A percentile compares a stretch with the other conserved stretches of the same genome.
phyloP scores from a whole-genome alignment of 2,797 vertebrate species.

The Lutjanus argentimaculatus region DNA sequence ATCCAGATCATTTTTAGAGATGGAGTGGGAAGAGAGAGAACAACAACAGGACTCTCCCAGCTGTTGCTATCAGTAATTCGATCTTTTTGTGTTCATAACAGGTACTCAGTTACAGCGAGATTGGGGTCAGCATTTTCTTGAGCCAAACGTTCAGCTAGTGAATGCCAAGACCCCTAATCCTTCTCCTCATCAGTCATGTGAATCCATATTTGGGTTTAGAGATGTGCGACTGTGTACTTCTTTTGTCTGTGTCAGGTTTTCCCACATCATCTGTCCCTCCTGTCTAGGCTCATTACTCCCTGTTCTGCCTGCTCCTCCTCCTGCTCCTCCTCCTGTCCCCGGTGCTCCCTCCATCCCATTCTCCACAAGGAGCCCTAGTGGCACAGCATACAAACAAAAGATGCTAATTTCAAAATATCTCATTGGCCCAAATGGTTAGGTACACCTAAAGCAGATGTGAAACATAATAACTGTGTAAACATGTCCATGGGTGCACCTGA shows the following conservation, averaged over 20 bases:
- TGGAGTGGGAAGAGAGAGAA: constrained; percentile 48
- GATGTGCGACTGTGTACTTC: constrained; percentile 40
- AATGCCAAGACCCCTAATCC: constrained; percentile 17
- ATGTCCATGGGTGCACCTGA: too few relatives aligned
- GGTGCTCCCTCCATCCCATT: constrained; percentile 37
- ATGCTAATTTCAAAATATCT: constrained; percentile 30
- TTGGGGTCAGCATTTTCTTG: constrained; percentile 23
- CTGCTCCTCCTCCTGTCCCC: constrained; percentile 44
- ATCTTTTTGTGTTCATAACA: constrained; percentile 51
- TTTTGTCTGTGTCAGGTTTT: constrained; percentile 52
- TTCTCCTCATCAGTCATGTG: constrained; percentile 41
- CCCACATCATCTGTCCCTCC: constrained; percentile 63
- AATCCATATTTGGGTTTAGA: constrained; percentile 46
- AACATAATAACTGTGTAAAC: constrained; percentile 26
- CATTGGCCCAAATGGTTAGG: constrained; percentile 33
- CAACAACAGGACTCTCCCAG: constrained; percentile 31
- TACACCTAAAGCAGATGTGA: constrained; percentile 35
- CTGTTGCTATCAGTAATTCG: constrained; percentile 52
- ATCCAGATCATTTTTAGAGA: constrained; percentile 61
- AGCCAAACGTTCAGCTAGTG: constrained; percentile 25
- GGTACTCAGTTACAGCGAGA: constrained; percentile 30
- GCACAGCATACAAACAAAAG: constrained; percentile 7
- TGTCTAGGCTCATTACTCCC: constrained; percentile 64
- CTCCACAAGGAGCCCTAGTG: constrained; percentile 35
- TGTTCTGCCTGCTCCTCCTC: constrained; percentile 54